A percentile compares a stretch with the other conserved stretches of the same genome.
phyloP scores from a whole-genome alignment of 2,888 invertebrate species.

The Caenorhabditis sinica region DNA sequence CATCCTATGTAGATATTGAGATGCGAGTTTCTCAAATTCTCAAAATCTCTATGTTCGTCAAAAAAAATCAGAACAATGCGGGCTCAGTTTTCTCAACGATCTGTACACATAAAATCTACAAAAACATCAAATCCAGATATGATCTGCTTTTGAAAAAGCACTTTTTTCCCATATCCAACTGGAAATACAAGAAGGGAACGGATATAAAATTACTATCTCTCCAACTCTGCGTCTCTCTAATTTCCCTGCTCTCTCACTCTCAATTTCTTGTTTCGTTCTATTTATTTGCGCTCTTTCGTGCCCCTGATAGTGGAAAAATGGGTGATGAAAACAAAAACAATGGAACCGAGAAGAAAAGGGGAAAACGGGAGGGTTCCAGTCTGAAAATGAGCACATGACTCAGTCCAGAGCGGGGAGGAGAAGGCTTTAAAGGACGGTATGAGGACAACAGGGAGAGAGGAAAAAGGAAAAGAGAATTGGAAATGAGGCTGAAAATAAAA shows the following conservation, averaged over 20 bases:
- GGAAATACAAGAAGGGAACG: not conserved
- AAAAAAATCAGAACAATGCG: too few species aligned
- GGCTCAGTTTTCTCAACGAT: too few species aligned
- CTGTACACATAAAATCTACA: not conserved
- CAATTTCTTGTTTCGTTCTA: constrained; percentile 1
- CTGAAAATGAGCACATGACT: constrained; percentile 40
- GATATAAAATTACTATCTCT: not conserved
- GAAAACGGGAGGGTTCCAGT: constrained; percentile 6
- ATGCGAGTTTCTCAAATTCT: too few species aligned
- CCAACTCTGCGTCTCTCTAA: constrained; percentile 15
- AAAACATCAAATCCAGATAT: constrained; percentile 5
- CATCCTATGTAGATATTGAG: too few species aligned
- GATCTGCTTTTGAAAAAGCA: not conserved
- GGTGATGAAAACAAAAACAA: constrained; percentile 1
- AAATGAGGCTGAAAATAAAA: constrained; percentile 21
- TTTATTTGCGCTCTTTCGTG: constrained; percentile 19
- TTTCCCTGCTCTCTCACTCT: not conserved
- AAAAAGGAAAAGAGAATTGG: constrained; percentile 8
- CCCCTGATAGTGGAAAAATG: not conserved
- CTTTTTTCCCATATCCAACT: not conserved
- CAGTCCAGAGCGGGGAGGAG: not conserved
- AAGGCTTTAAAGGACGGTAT: constrained; percentile 31
- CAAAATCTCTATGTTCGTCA: too few species aligned
- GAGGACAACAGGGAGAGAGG: constrained; percentile 15
- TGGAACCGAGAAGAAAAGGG: not conserved